phyloP scores from a whole-genome alignment of 1,140 invertebrate species.

The Odontomachus brunneus region DNA sequence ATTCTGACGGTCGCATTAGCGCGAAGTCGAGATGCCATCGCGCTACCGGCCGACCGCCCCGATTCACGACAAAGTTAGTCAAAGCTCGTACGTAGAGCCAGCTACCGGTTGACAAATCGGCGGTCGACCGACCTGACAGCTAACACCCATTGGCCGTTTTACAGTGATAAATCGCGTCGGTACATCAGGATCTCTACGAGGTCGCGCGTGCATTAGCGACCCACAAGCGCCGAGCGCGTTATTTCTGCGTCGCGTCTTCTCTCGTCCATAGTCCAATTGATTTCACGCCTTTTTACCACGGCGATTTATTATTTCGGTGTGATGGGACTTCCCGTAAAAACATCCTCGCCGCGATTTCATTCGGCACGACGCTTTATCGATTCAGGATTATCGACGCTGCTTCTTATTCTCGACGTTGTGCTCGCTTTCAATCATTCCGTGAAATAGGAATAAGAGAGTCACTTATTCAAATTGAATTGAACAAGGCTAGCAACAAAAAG shows the following conservation, averaged over 20 bases:
- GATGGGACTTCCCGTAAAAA: constrained; percentile 21
- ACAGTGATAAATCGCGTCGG: constrained; percentile 72
- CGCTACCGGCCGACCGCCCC: constrained; percentile 32
- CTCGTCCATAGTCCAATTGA: background rate
- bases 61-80: constrained; percentile 69
- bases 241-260: constrained; percentile 26
- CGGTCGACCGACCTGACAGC: constrained; percentile 69
- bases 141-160: constrained; percentile 73
- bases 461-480: background rate
- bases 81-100: constrained; percentile 55
- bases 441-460: background rate
- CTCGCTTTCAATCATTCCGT: too few relatives aligned
- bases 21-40: constrained; percentile 66
- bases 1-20: constrained; percentile 70
- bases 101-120: constrained; percentile 74
- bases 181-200: constrained; percentile 58
- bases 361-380: too few relatives aligned
- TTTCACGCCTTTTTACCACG: constrained; percentile 39
- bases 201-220: constrained; percentile 58
- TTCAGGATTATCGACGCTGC: constrained; percentile 9
- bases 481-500: too few relatives aligned
- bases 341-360: background rate
- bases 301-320: constrained; percentile 34
- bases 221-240: constrained; percentile 39
- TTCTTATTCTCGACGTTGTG: background rate